Percentiles rank a stretch among this genome's conserved stretches.
phyloP scores from a whole-genome alignment of 2,113 vertebrate species.

The Tonatia bakeri region DNA sequence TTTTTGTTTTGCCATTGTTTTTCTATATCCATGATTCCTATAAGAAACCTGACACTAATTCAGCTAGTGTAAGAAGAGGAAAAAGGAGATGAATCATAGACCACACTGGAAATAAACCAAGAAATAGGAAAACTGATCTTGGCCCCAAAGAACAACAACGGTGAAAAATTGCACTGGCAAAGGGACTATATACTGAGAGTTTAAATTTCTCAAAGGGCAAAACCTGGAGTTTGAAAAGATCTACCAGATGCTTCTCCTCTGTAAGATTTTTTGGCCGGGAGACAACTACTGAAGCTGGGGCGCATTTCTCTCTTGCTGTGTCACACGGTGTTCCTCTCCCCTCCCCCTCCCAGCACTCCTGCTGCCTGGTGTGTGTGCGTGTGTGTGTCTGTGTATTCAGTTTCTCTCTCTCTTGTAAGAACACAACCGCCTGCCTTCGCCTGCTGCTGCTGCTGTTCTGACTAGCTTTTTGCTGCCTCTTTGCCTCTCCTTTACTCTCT shows the following conservation, averaged over 20 bases:
- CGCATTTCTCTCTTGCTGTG: slow-evolving; percentile 35
- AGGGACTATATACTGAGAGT: background rate
- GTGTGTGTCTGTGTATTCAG: slow-evolving; percentile 12
- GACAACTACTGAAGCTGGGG: background rate
- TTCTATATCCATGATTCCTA: background rate
- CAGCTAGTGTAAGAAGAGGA: background rate
- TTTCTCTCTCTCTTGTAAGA: slow-evolving; percentile 55
- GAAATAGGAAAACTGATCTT: background rate
- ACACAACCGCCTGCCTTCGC: slow-evolving; percentile 45
- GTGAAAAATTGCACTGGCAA: background rate
- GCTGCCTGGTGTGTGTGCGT: background rate
- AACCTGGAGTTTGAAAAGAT: background rate
- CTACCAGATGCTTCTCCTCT: slow-evolving; percentile 29
- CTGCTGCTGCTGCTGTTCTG: slow-evolving; percentile 53
- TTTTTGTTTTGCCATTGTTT: background rate
- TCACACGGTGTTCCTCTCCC: background rate
- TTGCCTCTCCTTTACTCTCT: slow-evolving; percentile 58
- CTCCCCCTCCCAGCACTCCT: background rate
- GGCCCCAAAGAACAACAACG: background rate
- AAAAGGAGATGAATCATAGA: background rate
- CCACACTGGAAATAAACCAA: slow-evolving; percentile 25
- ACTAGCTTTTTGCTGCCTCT: slow-evolving; percentile 64
- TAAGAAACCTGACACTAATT: slow-evolving; percentile 27
- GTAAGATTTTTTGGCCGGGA: slow-evolving; percentile 17
- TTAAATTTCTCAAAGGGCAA: background rate